Conservation (phyloP, 1,140 invertebrate genomes). For the Bombus waltoni region DNA sequence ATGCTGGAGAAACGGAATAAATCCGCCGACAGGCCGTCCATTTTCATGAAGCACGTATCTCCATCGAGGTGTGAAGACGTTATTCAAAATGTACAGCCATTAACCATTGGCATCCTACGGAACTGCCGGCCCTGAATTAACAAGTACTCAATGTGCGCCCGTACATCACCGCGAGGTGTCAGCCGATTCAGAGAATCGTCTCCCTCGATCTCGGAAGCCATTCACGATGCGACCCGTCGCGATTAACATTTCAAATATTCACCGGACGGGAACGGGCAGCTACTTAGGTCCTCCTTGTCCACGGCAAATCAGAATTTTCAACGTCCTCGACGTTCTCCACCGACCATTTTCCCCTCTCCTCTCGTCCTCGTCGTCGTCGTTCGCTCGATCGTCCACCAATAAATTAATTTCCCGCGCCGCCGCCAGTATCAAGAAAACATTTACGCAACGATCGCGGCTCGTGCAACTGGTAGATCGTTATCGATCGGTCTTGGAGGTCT, state of each 20-base stretch:
- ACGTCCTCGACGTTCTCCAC: not conserved
- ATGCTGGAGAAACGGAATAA: constrained; percentile 40
- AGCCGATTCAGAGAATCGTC: constrained; percentile 78
- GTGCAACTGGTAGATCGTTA: constrained; percentile 16
- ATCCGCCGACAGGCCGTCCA: constrained; percentile 39
- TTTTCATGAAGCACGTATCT: constrained; percentile 58
- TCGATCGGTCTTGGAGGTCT: not conserved
- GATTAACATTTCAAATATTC: constrained; percentile 71
- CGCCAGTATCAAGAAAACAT: not conserved
- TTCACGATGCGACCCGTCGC: constrained; percentile 68
- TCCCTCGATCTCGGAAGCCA: constrained; percentile 75
- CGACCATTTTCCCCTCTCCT: not conserved
- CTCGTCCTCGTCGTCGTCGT: not conserved
- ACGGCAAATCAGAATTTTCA: constrained; percentile 20
- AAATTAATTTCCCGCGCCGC: not conserved
- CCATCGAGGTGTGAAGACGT: constrained; percentile 68
- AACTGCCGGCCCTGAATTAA: constrained; percentile 79
- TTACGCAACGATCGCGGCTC: constrained; percentile 14
- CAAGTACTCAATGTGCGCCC: constrained; percentile 79
- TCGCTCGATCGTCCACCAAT: not conserved
- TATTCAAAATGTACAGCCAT: constrained; percentile 78
- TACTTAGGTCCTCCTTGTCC: constrained; percentile 26
- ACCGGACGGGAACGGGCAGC: constrained; percentile 39
- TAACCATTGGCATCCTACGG: constrained; percentile 76
- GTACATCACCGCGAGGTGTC: constrained; percentile 78